These are phyloP conservation scores for Trichomalopsis sarcophagae DNA, from an alignment of 1,140 invertebrate genomes.

Conservation along the genomic window DNA sequence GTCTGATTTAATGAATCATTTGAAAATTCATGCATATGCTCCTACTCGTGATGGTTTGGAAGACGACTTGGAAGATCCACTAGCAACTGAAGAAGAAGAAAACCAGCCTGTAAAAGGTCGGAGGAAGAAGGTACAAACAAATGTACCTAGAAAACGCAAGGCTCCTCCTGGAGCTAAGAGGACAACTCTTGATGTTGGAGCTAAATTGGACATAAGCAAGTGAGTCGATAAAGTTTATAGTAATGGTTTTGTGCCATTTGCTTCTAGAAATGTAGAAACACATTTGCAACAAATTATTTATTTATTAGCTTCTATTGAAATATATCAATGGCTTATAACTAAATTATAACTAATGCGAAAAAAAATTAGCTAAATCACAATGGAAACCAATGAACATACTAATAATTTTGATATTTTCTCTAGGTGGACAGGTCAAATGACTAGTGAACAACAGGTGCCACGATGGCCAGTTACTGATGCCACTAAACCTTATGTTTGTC, in stretches of 20 bases:
- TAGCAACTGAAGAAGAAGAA: slow-evolving; percentile 68
- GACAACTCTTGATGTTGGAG: slow-evolving; percentile 51
- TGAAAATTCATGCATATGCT: slow-evolving; percentile 87
- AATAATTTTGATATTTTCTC: slow-evolving; percentile 46
- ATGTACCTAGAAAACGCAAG: slow-evolving; percentile 68
- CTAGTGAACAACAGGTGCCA: slow-evolving; percentile 62
- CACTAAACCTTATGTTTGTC: slow-evolving; percentile 86
- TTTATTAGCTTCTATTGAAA: neutral
- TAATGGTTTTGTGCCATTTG: neutral
- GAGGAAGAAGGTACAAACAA: slow-evolving; percentile 70
- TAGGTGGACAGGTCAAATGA: slow-evolving; percentile 63
- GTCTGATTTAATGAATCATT: slow-evolving; percentile 86
- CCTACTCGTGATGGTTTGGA: slow-evolving; percentile 73
- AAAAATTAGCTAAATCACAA: neutral
- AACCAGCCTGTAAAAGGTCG: slow-evolving; percentile 65
- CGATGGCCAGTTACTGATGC: slow-evolving; percentile 82
- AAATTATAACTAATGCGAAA: neutral
- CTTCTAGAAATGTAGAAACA: too few species aligned
- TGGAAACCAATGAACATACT: neutral
- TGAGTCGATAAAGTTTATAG: slow-evolving; percentile 59
- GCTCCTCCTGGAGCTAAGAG: slow-evolving; percentile 56
- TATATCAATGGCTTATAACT: too few species aligned
- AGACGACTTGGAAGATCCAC: slow-evolving; percentile 73
- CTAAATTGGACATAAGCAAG: slow-evolving; percentile 63
- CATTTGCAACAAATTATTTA: neutral